Conservation (phyloP, 2,113 vertebrate species). For the Micromys minutus region DNA sequence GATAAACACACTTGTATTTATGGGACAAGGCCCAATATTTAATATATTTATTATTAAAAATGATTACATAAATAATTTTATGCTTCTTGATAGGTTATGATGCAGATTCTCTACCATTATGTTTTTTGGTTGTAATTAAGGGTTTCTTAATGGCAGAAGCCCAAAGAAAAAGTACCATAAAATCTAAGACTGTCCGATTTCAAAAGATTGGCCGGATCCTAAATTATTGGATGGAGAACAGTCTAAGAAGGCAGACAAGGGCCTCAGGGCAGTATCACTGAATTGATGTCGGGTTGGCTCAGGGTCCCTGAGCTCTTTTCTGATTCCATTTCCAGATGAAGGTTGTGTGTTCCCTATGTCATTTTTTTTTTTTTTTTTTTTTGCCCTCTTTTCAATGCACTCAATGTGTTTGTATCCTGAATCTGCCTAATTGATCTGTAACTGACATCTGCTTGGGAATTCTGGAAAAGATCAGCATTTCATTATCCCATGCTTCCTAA, state of each 20-base stretch:
- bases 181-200: background rate
- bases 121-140: background rate
- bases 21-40: background rate
- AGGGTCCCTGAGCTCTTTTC: background rate
- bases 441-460: slow-evolving; percentile 32
- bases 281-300: slow-evolving; percentile 34
- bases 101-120: background rate
- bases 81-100: background rate
- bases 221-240: background rate
- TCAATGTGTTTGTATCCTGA: background rate
- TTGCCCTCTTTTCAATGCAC: background rate
- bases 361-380: background rate
- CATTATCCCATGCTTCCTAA: background rate
- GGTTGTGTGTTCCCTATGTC: background rate
- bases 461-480: slow-evolving; percentile 4
- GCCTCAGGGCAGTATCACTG: background rate
- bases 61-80: background rate
- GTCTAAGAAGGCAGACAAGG: background rate
- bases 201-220: background rate
- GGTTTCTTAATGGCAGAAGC: background rate
- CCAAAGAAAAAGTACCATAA: background rate
- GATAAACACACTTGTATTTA: background rate
- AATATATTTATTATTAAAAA: background rate
- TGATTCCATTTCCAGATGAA: slow-evolving; percentile 6
- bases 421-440: background rate